Percentiles rank a stretch among this genome's conserved stretches.
phyloP scores from a whole-genome alignment of 2,888 invertebrate species.

The Iphiclides podalirius region DNA sequence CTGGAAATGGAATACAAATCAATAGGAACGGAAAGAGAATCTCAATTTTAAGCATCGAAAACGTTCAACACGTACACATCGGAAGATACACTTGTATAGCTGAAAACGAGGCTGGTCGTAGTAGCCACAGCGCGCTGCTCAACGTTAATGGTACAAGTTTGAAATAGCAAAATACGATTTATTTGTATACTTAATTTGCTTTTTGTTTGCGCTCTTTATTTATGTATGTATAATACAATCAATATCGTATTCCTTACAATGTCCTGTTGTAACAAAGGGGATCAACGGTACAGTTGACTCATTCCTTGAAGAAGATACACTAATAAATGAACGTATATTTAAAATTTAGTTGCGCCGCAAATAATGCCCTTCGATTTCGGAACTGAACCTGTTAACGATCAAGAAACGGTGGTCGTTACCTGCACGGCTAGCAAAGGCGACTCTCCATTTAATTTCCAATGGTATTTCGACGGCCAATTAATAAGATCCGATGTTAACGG shows the following conservation, averaged over 20 bases:
- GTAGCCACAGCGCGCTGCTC: conserved; percentile 82
- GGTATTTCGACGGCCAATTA: conserved; percentile 80
- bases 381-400: conserved; percentile 83
- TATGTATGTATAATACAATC: conserved; percentile 10
- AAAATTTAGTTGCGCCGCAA: conserved; percentile 82
- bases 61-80: conserved; percentile 79
- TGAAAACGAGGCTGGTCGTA: conserved; percentile 83
- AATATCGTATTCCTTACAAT: conserved; percentile 1
- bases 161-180: conserved; percentile 9
- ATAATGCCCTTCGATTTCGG: conserved; percentile 87
- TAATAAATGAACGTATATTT: conserved; percentile 17
- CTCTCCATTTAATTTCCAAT: conserved; percentile 86
- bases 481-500: conserved; percentile 75
- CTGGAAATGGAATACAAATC: conserved; percentile 79
- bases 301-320: not conserved
- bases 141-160: conserved; percentile 84
- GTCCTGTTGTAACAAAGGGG: not conserved
- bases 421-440: conserved; percentile 89
- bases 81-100: conserved; percentile 84
- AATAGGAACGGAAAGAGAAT: conserved; percentile 82
- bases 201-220: conserved; percentile 46
- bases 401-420: conserved; percentile 84
- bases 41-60: conserved; percentile 84
- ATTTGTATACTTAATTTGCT: conserved; percentile 33
- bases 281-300: not conserved